These are phyloP conservation scores for Phenganax marumi DNA, from an alignment of 92 coral and sea anemone species.

Conservation along the genomic window DNA sequence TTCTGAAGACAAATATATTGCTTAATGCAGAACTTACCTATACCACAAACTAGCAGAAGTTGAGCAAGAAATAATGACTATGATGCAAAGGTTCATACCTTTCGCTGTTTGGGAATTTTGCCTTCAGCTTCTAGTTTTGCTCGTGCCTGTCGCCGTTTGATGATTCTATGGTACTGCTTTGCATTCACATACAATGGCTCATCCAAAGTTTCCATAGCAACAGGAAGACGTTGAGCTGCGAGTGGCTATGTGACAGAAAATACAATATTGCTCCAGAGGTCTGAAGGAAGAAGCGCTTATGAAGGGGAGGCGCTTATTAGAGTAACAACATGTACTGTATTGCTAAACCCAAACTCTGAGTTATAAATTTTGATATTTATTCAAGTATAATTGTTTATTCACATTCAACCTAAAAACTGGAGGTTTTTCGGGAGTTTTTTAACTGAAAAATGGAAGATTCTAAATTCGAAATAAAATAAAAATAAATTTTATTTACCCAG, in stretches of 20 bases:
- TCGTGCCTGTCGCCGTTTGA: constrained; percentile 95
- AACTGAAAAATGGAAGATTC: neutral
- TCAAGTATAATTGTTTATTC: neutral
- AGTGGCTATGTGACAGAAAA: constrained; percentile 60
- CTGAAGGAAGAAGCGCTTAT: constrained; percentile 23
- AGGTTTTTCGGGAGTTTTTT: neutral
- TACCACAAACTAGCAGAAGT: neutral
- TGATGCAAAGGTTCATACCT: constrained; percentile 54
- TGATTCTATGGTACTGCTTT: constrained; percentile 97
- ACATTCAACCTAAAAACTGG: neutral
- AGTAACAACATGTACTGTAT: neutral
- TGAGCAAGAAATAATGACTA: neutral
- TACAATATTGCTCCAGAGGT: neutral
- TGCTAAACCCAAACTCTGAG: too few species aligned
- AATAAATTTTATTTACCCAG: constrained; percentile 22
- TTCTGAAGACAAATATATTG: constrained; percentile 52
- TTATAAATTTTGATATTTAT: neutral
- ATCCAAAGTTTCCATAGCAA: constrained; percentile 99
- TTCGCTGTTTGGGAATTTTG: constrained; percentile 93
- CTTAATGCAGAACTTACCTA: neutral
- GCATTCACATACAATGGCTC: constrained; percentile 99
- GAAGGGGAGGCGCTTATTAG: constrained; percentile 36
- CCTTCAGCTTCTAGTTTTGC: constrained; percentile 99
- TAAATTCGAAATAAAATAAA: constrained; percentile 1
- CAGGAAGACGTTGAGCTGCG: constrained; percentile 96